Evolutionary conservation across 2,113 vertebrate genomes (phyloP), one percentile per base, ranked within the genome.

Genomic region (Lethenteron camtschaticum): DNA sequence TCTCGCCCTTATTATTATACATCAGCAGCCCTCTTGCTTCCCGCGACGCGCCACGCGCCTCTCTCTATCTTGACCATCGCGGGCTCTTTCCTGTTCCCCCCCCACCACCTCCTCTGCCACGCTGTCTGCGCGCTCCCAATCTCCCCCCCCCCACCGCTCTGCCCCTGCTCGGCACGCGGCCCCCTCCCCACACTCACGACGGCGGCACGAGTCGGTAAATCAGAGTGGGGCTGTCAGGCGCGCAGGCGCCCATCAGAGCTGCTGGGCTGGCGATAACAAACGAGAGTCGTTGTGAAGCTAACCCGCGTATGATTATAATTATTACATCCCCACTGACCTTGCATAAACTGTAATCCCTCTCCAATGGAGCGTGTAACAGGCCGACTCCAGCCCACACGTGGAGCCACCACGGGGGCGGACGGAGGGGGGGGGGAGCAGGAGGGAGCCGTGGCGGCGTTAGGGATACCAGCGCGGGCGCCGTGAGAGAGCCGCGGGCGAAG

Each of bases 261-360:
- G 85, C 85, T 95, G 86, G 79, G 90, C 85, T 87, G 88, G 88
- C 90, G 92, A 99, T 99, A 99, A 99, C 90, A 91, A 99, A 99
- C 96, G 94, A 88, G 90, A 90, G 87, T 95, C 94, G 96, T 91
- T 95, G 94, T 85, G 85, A 84, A 90, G 90, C 88, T 90, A 90
- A 92, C 95, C 63, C 95, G 90, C 87, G 90, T 96, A 89, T 95
- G 92, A 96, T 99, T 99, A 99, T 96, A 96, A 96, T 96, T 94
- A 96, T 95, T 90, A 95, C 92, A 95, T 94, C 94, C 90, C 87
- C 89, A 83, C 87, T 99, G 94, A 99, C 94, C 94, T 99, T 96
- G 94, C 90, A 95, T 95, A 96, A 99, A 99, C 94, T 95, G 95
- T 99, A 95, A 96, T 99, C 90, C 86, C 91, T 96, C 89, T 96